Conservation (phyloP, 2,113 vertebrate species). For the Zootoca vivipara region DNA sequence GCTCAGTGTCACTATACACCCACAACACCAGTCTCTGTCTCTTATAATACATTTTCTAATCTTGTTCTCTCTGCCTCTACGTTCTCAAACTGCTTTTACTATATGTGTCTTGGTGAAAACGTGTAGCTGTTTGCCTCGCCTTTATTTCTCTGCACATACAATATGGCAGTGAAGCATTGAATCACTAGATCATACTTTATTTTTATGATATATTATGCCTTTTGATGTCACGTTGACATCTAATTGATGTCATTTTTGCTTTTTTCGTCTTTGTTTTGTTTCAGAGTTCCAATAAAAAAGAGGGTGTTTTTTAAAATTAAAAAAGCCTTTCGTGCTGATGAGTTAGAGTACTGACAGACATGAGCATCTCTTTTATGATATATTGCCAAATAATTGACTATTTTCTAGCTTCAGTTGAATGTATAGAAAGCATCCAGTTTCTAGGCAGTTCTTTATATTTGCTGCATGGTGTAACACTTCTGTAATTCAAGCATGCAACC, state of each 20-base stretch:
- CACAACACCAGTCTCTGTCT: background rate
- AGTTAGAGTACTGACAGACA: conserved; percentile 75
- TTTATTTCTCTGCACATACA: conserved; percentile 67
- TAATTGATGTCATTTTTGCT: conserved; percentile 68
- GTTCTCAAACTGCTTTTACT: conserved; percentile 35
- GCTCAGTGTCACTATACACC: background rate
- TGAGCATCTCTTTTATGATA: conserved; percentile 75
- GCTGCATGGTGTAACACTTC: conserved; percentile 47
- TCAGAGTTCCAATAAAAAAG: conserved; percentile 74
- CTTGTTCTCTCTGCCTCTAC: conserved; percentile 12
- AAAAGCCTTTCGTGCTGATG: conserved; percentile 69
- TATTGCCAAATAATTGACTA: conserved; percentile 72
- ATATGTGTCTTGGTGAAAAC: conserved; percentile 50
- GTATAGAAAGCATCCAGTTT: conserved; percentile 66
- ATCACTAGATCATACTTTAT: conserved; percentile 69
- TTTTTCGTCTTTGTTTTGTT: conserved; percentile 75
- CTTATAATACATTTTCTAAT: background rate
- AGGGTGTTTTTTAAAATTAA: conserved; percentile 44
- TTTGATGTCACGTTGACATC: conserved; percentile 76
- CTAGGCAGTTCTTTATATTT: conserved; percentile 28
- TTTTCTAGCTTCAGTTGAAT: conserved; percentile 74
- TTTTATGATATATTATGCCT: conserved; percentile 75
- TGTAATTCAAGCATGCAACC: conserved; percentile 54
- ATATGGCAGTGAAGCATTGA: conserved; percentile 70
- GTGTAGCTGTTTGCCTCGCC: conserved; percentile 58